Percentiles rank a stretch among this genome's conserved stretches.
These are phyloP conservation scores for Nephrotoma flavescens DNA, from an alignment of 2,888 invertebrate species.

Conservation along the genomic window DNA sequence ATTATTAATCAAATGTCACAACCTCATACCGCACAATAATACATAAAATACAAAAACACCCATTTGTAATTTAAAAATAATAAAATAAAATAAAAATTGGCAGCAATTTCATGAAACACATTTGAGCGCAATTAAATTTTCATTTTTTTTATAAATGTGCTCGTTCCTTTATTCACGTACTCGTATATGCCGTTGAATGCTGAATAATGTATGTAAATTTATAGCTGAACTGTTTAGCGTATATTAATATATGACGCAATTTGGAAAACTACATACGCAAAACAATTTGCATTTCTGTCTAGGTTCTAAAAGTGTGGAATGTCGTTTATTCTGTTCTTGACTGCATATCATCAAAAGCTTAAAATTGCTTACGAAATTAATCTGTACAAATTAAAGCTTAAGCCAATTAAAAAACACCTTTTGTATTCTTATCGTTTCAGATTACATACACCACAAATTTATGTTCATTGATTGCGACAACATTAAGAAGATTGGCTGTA, in stretches of 20 bases:
- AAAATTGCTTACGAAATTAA: too few species aligned
- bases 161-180: background rate
- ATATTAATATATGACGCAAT: background rate
- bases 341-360: too few species aligned
- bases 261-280: too few species aligned
- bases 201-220: background rate
- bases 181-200: background rate
- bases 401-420: too few species aligned
- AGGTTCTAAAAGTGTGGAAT: too few species aligned
- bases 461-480: too few species aligned
- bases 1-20: background rate
- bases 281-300: too few species aligned
- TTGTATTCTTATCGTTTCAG: too few species aligned
- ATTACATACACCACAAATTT: too few species aligned
- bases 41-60: background rate
- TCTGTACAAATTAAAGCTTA: too few species aligned
- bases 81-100: background rate
- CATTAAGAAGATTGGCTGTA: too few species aligned
- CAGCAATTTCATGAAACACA: background rate
- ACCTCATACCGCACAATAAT: background rate
- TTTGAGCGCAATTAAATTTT: background rate
- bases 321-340: too few species aligned
- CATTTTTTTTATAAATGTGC: background rate
- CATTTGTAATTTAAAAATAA: background rate
- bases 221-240: background rate